phyloP scores from a whole-genome alignment of 2,888 invertebrate genomes.

The Lycophotia porphyrea region DNA sequence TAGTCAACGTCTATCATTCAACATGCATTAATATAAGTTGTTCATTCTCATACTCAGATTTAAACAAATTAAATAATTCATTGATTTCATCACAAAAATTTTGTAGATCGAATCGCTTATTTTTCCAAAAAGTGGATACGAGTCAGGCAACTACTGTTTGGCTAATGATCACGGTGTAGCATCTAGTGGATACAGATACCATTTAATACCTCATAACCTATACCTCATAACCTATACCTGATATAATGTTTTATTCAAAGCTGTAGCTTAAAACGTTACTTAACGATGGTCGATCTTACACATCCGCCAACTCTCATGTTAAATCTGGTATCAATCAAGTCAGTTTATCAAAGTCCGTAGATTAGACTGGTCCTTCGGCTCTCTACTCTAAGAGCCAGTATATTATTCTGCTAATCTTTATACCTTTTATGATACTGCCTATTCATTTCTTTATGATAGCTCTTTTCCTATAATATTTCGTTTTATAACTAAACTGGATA shows the following conservation, averaged over 20 bases:
- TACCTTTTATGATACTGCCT: conserved; percentile 18
- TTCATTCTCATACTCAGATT: too few species aligned
- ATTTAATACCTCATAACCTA: not conserved
- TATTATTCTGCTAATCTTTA: conserved; percentile 37
- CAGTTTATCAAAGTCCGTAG: not conserved
- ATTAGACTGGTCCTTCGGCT: not conserved
- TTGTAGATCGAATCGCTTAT: too few species aligned
- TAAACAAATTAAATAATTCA: too few species aligned
- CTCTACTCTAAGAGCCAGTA: conserved; percentile 1
- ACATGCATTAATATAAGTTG: too few species aligned
- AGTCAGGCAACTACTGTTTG: too few species aligned
- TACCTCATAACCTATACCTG: too few species aligned
- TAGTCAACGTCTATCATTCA: too few species aligned
- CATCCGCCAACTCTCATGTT: not conserved
- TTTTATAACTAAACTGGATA: conserved; percentile 28
- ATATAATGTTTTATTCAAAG: too few species aligned
- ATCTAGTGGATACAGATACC: not conserved
- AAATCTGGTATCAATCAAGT: not conserved
- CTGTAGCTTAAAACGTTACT: not conserved
- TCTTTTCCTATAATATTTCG: conserved; percentile 15
- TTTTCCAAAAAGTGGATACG: too few species aligned
- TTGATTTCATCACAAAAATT: too few species aligned
- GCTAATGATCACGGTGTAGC: not conserved
- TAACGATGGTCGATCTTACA: not conserved
- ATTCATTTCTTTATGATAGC: conserved; percentile 26